Conservation (phyloP, 2,888 invertebrate genomes). For the Eretmocerus hayati region DNA sequence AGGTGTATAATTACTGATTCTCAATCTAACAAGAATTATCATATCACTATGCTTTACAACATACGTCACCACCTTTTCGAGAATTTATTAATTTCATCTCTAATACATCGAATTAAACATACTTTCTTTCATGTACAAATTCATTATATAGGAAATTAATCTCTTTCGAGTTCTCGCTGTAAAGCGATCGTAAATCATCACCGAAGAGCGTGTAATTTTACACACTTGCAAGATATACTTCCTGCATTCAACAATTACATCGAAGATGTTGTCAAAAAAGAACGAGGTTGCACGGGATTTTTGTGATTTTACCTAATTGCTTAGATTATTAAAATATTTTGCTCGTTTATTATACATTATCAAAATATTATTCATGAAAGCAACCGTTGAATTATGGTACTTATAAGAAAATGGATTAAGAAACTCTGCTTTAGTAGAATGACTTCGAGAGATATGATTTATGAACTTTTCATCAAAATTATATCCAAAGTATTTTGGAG, state of each 20-base stretch:
- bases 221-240: constrained; percentile 5
- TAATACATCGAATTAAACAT: constrained; percentile 2
- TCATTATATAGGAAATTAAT: constrained; percentile 1
- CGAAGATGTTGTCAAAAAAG: neutral
- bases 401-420: constrained; percentile 1
- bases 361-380: constrained; percentile 6
- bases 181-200: constrained; percentile 2
- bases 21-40: constrained; percentile 25
- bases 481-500: too few species aligned
- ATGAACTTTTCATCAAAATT: too few species aligned
- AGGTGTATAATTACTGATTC: constrained; percentile 28
- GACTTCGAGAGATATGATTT: too few species aligned
- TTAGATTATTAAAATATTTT: constrained; percentile 14
- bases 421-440: too few species aligned
- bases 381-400: neutral
- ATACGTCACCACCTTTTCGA: constrained; percentile 11
- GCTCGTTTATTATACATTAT: constrained; percentile 3
- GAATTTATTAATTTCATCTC: neutral
- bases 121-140: constrained; percentile 2
- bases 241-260: constrained; percentile 1
- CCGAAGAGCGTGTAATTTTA: constrained; percentile 2
- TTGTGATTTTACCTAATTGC: constrained; percentile 1
- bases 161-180: neutral
- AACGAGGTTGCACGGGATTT: neutral
- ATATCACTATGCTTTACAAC: constrained; percentile 18